Evolutionary conservation across 2,113 vertebrate genomes (phyloP), one percentile per base, ranked within the genome.

Genomic region (Pedionomus torquatus): DNA sequence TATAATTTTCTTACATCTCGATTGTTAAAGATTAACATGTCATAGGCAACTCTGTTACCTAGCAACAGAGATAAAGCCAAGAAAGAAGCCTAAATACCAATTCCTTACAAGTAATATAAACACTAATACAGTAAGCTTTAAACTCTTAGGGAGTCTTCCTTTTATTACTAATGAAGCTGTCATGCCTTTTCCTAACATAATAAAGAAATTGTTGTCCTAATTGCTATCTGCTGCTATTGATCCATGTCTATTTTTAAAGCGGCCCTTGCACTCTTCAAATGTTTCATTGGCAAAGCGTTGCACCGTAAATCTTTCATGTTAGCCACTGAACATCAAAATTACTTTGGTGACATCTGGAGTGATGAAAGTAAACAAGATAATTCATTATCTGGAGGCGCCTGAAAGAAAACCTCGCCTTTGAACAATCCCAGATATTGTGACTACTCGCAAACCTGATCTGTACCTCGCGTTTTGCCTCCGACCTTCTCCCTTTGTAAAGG

Each of bases 1-100:
- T 83, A 92, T 65, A 89, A 83, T 95, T 90, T 93, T 95, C 79
- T 86, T 93, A 78, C 64, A 64, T 86, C 79, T 96, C 1, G 5
- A 85, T 88, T 76, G 52, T 87, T 86, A 86, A 91, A 94, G 82
- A 94, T 96, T 94, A 88, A 57, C 58, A 46, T 87, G 89, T 92
- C 95, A 81, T 60, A 94, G 51, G 35, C 71, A 88, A 86, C 55
- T 79, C 83, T 83, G 94, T 97, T 91, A 80, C 96, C 75, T 97
- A 95, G 96, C 91, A 96, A 96, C 92, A 30, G 61, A 10, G 46
- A 83, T 71, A 95, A 94, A 85, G 35, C 60, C 57, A 79, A 86
- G 79, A 78, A 63, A 86, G 89, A 88, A 6, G 30, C 48, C 90
- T 88, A 89, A 96, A 88, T 93, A 94, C 85, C 55, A 85, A 61